phyloP scores from a whole-genome alignment of 2,888 invertebrate species.

The Herminia tarsipennalis region DNA sequence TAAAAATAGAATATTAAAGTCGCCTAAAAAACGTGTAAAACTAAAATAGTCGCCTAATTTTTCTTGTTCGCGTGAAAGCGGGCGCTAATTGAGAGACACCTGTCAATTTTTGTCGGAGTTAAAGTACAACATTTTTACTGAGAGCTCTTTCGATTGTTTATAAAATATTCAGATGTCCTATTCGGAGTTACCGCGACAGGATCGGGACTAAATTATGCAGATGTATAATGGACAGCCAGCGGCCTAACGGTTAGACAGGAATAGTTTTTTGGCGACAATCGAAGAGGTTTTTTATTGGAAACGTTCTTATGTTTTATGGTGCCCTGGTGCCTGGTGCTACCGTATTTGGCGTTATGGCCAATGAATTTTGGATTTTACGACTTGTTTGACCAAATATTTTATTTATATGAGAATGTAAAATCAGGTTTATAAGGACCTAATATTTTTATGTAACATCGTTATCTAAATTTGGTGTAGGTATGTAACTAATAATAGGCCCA shows the following conservation, averaged over 20 bases:
- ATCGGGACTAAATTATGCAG: constrained; percentile 79
- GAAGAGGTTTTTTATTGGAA: constrained; percentile 26
- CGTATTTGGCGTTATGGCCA: constrained; percentile 11
- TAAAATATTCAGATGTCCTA: constrained; percentile 77
- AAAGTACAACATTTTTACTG: constrained; percentile 61
- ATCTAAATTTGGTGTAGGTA: too few relatives aligned
- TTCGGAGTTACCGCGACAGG: constrained; percentile 68
- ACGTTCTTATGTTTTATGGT: constrained; percentile 30
- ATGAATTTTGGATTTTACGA: constrained; percentile 12
- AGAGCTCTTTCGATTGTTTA: constrained; percentile 56
- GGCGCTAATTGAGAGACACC: constrained; percentile 71
- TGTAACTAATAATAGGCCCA: too few relatives aligned
- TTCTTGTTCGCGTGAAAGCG: constrained; percentile 25
- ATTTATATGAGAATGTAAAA: constrained; percentile 10
- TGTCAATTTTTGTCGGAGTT: constrained; percentile 65
- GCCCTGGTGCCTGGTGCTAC: constrained; percentile 13
- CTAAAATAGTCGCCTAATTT: constrained; percentile 34
- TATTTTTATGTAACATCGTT: neutral
- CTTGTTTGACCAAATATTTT: constrained; percentile 1
- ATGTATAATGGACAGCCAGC: constrained; percentile 75
- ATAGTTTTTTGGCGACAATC: constrained; percentile 63
- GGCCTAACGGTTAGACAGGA: constrained; percentile 59
- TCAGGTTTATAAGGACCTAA: constrained; percentile 1
- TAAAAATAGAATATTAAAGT: constrained; percentile 18
- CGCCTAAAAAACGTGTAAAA: constrained; percentile 21